A percentile compares a stretch with the other conserved stretches of the same genome.
Evolutionary conservation across 2,888 invertebrate species (phyloP).

Genomic region (Nesidiocoris tenuis): DNA sequence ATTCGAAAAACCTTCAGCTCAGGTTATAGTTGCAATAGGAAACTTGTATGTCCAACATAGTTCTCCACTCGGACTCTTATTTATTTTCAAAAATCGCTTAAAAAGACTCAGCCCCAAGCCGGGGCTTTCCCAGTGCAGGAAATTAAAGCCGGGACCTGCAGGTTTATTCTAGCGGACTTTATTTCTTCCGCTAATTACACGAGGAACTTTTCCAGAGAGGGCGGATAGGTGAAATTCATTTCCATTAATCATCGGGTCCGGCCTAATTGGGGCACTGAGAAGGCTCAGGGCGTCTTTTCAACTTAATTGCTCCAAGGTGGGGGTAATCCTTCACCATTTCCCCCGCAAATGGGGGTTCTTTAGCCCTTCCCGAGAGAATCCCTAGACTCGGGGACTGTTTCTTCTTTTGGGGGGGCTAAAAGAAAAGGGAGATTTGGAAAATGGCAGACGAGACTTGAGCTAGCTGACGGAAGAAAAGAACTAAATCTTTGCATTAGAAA

Average conservation of each 20-base stretch:
- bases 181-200: constrained; percentile 37
- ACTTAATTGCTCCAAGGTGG: constrained; percentile 41
- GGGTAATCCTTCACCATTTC: constrained; percentile 39
- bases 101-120: no score
- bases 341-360: background rate
- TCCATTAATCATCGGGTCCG: constrained; percentile 39
- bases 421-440: background rate
- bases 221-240: constrained; percentile 33
- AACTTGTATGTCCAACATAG: no score
- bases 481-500: background rate
- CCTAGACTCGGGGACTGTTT: background rate
- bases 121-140: background rate
- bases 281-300: constrained; percentile 36
- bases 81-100: no score
- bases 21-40: no score
- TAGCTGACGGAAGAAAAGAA: background rate
- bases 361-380: background rate
- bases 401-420: background rate
- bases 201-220: constrained; percentile 4
- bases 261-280: constrained; percentile 41
- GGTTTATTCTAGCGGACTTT: constrained; percentile 18
- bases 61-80: no score
- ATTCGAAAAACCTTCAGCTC: no score
- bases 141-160: background rate
- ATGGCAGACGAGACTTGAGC: background rate